Base-by-base conservation (phyloP, 64 coral and sea anemone genomes). In the Montipora capricornis region DNA sequence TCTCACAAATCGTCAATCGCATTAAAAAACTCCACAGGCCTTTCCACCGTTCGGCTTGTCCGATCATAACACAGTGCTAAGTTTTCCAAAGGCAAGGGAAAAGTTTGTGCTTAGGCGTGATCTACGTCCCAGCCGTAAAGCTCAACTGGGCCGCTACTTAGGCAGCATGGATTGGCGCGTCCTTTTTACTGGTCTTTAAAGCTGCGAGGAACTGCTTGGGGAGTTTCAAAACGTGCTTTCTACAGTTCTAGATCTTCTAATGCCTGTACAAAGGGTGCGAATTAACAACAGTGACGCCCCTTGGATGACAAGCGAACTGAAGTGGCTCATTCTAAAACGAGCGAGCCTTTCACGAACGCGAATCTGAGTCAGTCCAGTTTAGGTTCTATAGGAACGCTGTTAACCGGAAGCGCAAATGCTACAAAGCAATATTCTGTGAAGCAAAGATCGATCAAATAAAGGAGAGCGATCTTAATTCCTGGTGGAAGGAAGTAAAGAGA, bases 321-420 rank as follows among this genome's bases (percentile, higher is more conserved):
- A 92, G 52, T 92, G 69, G n/a, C 80, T 92, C 68, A 83, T 91
- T 83, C 46, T 91, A 66, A 91, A 91, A 75, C 24, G 90, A 70
- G 75, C 64, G 74, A 80, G 80, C 90, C 68, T 92, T 92, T 84
- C 69, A 84, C 68, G 44, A 92, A 84, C 69, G 76, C 24, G 90
- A 69, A 84, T 5, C 80, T 1, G 77, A 92, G 0, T 84, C 90
- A 76, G 80, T 92, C 8, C 83, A 93, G 81, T 93, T 87, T 44
- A 87, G 69, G 73, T 93, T 93, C 49, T 84, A 91, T 73, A 91
- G 77, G 76, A 70, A 80, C 66, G 76, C 89, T 70, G 58, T 91
- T 73, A 91, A 91, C 55, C 89, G 55, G 69, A 81, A 81, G 89
- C 50, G 59, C 29, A 88, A 88, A 75, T 45, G 47, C 70, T 70